phyloP scores from a whole-genome alignment of 2,113 vertebrate species.

The Brachypodius melanocephalos region DNA sequence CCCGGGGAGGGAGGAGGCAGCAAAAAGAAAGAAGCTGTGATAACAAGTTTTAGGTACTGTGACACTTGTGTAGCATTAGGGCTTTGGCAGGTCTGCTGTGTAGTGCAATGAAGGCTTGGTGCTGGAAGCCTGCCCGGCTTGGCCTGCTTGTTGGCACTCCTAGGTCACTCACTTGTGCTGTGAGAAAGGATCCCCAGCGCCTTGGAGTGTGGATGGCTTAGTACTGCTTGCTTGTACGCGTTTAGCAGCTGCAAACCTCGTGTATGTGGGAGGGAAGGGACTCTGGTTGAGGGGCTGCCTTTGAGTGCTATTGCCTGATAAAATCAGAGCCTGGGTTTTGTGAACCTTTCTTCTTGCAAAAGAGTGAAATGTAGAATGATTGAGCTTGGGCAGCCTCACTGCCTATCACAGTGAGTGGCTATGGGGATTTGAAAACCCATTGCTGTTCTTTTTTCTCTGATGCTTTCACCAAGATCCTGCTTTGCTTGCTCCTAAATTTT shows the following conservation, averaged over 20 bases:
- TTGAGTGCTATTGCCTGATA: background rate
- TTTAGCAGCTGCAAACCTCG: background rate
- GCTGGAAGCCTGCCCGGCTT: background rate
- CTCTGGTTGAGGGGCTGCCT: background rate
- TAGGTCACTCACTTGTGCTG: too few relatives aligned
- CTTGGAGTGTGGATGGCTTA: background rate
- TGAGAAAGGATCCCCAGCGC: background rate
- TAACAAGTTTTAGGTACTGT: background rate
- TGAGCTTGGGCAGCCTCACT: background rate
- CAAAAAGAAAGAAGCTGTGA: background rate
- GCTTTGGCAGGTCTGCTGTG: background rate
- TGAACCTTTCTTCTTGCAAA: background rate
- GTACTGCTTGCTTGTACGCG: background rate
- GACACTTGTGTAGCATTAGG: background rate
- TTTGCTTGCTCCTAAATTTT: background rate
- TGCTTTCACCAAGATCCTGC: background rate
- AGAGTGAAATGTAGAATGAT: background rate
- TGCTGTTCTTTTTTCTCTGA: background rate
- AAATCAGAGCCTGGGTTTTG: background rate
- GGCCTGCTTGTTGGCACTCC: background rate
- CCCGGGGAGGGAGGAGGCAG: fast-evolving
- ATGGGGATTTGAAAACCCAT: background rate
- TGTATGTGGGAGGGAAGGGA: background rate
- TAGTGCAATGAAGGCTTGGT: background rate
- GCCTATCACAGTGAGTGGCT: background rate